phyloP scores from a whole-genome alignment of 1,140 invertebrate species.

The Saccostrea echinata region DNA sequence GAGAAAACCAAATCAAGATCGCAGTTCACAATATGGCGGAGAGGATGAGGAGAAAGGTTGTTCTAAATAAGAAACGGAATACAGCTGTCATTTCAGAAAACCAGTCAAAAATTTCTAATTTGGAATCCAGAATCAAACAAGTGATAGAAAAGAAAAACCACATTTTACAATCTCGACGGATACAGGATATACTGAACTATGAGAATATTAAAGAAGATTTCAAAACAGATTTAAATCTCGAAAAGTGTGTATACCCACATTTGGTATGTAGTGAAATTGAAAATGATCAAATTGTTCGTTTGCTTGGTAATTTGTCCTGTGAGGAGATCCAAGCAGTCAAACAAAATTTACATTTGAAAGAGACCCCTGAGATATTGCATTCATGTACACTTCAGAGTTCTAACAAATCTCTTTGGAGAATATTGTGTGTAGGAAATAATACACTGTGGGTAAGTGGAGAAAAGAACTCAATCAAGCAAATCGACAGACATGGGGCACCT shows the following conservation, averaged over 20 bases:
- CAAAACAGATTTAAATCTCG: not conserved
- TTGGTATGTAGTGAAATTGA: not conserved
- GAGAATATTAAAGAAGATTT: not conserved
- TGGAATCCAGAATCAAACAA: not conserved
- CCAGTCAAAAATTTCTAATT: not conserved
- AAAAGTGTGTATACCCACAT: not conserved
- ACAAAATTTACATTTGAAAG: not conserved
- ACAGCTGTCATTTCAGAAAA: not conserved
- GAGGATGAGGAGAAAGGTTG: not conserved
- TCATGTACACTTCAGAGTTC: not conserved
- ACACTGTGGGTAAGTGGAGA: not conserved
- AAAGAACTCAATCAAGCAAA: not conserved
- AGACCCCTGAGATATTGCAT: not conserved
- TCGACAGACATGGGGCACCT: not conserved
- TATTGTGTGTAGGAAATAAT: not conserved
- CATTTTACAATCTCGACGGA: not conserved
- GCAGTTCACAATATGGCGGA: not conserved
- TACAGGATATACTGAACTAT: not conserved
- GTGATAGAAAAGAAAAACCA: not conserved
- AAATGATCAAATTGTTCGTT: not conserved
- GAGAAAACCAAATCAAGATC: not conserved
- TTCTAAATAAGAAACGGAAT: not conserved
- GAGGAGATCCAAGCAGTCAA: not conserved
- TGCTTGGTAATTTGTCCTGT: not conserved
- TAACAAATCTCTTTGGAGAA: not conserved